Evolutionary conservation across 2,113 vertebrate species (phyloP).

Genomic region (Corydoras sp.): DNA sequence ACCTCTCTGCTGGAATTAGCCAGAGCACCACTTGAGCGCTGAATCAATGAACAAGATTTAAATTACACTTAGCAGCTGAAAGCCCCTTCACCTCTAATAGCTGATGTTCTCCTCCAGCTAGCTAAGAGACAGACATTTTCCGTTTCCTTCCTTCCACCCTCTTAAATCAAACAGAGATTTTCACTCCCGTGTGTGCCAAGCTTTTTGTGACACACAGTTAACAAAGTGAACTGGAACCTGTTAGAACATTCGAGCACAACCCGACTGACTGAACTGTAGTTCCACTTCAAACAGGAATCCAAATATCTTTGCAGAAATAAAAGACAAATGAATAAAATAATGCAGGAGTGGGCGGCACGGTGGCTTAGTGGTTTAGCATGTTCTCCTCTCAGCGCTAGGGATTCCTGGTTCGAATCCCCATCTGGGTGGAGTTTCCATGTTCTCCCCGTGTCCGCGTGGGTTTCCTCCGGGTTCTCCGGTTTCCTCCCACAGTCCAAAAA

Average conservation of each 20-base stretch:
- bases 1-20: slow-evolving; percentile 48
- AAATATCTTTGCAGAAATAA: no score
- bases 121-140: slow-evolving; percentile 11
- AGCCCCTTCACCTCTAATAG: slow-evolving; percentile 42
- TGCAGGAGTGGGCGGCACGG: no score
- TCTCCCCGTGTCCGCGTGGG: no score
- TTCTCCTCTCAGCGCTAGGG: no score
- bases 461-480: no score
- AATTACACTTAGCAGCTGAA: slow-evolving; percentile 50
- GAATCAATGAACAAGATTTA: slow-evolving; percentile 55
- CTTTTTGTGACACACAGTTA: neutral
- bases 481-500: no score
- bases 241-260: neutral
- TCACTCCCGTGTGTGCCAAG: neutral
- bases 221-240: neutral
- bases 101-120: slow-evolving; percentile 43
- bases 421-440: no score
- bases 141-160: neutral
- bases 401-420: no score
- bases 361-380: no score
- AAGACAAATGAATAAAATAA: no score
- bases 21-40: slow-evolving; percentile 43
- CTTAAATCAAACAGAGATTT: neutral
- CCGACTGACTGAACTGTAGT: no score
- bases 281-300: no score